Evolutionary conservation across 2,888 invertebrate species (phyloP).

Genomic region (Hedychridium roseum): DNA sequence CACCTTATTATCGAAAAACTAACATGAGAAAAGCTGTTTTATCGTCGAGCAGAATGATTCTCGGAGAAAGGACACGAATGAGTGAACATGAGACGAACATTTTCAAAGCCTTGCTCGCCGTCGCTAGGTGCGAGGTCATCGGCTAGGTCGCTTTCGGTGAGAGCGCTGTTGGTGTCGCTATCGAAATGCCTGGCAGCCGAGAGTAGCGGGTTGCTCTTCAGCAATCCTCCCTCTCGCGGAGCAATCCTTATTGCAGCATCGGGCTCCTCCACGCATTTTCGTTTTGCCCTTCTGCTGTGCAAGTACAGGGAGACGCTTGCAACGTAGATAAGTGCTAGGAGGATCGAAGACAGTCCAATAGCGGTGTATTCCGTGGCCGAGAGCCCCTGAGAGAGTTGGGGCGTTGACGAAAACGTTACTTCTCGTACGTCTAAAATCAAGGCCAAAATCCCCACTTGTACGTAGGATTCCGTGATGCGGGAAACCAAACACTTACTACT

Average conservation of each 20-base stretch:
- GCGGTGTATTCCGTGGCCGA: conserved; percentile 82
- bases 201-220: conserved; percentile 81
- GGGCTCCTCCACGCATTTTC: conserved; percentile 46
- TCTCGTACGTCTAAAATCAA: conserved; percentile 82
- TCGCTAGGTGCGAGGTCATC: conserved; percentile 53
- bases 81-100: conserved; percentile 32
- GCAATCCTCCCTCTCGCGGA: conserved; percentile 70
- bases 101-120: conserved; percentile 52
- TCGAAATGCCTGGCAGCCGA: conserved; percentile 71
- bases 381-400: conserved; percentile 70
- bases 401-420: conserved; percentile 74
- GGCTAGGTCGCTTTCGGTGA: conserved; percentile 52
- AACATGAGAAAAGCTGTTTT: conserved; percentile 17
- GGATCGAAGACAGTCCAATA: conserved; percentile 82
- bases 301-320: conserved; percentile 85
- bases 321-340: conserved; percentile 88
- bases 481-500: conserved; percentile 72
- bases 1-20: conserved; percentile 58
- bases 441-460: too few relatives aligned
- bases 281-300: conserved; percentile 75
- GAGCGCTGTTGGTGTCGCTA: conserved; percentile 51
- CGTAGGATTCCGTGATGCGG: too few relatives aligned
- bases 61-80: neutral
- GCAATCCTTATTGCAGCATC: conserved; percentile 60
- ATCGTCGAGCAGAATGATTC: neutral